Conservation (phyloP, 2,888 invertebrate genomes). For the Pteria penguin region DNA sequence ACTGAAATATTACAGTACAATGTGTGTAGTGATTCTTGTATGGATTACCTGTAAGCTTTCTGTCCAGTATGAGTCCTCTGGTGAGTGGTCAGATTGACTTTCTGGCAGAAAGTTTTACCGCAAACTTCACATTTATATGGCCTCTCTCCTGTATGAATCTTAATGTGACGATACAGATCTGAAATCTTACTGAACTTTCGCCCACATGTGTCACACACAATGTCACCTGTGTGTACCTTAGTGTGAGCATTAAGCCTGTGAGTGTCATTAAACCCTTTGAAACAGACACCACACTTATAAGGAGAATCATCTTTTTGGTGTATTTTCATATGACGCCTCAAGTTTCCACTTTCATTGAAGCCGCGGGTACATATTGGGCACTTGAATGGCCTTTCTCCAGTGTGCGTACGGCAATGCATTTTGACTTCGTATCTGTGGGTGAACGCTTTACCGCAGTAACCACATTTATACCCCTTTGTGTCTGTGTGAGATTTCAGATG, state of each 20-base stretch:
- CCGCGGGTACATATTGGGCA: constrained; percentile 47
- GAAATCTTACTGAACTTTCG: constrained; percentile 42
- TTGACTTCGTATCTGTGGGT: constrained; percentile 41
- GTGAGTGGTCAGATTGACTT: constrained; percentile 54
- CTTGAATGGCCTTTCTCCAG: constrained; percentile 43
- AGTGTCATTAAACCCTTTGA: constrained; percentile 43
- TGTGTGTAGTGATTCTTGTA: no score
- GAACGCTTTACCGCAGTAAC: constrained; percentile 41
- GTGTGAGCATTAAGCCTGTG: constrained; percentile 37
- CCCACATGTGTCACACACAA: constrained; percentile 39
- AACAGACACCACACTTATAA: constrained; percentile 46
- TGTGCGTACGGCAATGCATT: constrained; percentile 43
- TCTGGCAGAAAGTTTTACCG: constrained; percentile 54
- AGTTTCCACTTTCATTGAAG: constrained; percentile 46
- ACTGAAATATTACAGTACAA: no score
- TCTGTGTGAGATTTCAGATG: constrained; percentile 43
- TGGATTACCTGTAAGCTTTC: constrained; percentile 22
- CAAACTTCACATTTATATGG: constrained; percentile 60
- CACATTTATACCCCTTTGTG: constrained; percentile 40
- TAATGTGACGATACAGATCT: constrained; percentile 46
- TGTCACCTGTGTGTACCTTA: constrained; percentile 44
- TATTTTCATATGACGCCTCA: constrained; percentile 46
- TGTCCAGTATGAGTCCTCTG: constrained; percentile 55
- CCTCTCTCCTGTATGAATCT: constrained; percentile 55
- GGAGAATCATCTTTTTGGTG: constrained; percentile 42